Evolutionary conservation across 2,888 invertebrate genomes (phyloP).

Genomic region (Agonopterix alstromeriana): DNA sequence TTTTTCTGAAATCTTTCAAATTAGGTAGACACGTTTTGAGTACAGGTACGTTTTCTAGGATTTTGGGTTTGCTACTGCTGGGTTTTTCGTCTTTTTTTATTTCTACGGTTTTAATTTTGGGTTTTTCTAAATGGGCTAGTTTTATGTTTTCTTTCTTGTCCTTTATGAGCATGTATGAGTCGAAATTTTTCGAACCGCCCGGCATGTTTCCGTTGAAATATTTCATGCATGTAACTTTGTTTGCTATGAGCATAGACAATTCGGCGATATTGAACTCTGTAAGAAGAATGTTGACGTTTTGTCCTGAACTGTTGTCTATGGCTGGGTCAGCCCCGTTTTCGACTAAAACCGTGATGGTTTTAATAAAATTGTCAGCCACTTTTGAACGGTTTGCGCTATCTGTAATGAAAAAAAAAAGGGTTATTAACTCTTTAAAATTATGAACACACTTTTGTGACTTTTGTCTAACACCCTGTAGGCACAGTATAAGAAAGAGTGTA

Average conservation of each 20-base stretch:
- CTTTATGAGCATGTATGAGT: conserved; percentile 34
- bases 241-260: conserved; percentile 41
- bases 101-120: neutral
- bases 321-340: conserved; percentile 57
- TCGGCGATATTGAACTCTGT: conserved; percentile 47
- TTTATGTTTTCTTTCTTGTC: conserved; percentile 26
- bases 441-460: too few species aligned
- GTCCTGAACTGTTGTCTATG: conserved; percentile 58
- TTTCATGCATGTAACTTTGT: conserved; percentile 27
- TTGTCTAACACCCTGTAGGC: too few species aligned
- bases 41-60: too few species aligned
- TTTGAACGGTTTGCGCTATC: conserved; percentile 41
- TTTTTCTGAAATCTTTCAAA: too few species aligned
- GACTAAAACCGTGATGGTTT: conserved; percentile 55
- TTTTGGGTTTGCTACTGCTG: too few species aligned
- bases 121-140: conserved; percentile 8
- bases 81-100: too few species aligned
- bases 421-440: too few species aligned
- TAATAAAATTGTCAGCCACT: conserved; percentile 34
- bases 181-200: conserved; percentile 8
- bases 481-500: too few species aligned
- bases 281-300: conserved; percentile 55
- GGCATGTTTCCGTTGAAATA: conserved; percentile 11
- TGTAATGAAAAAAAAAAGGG: conserved; percentile 18
- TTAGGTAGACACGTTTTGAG: too few species aligned